These are phyloP conservation scores for Spilarctia lutea DNA, from an alignment of 2,888 invertebrate genomes.

Conservation along the genomic window DNA sequence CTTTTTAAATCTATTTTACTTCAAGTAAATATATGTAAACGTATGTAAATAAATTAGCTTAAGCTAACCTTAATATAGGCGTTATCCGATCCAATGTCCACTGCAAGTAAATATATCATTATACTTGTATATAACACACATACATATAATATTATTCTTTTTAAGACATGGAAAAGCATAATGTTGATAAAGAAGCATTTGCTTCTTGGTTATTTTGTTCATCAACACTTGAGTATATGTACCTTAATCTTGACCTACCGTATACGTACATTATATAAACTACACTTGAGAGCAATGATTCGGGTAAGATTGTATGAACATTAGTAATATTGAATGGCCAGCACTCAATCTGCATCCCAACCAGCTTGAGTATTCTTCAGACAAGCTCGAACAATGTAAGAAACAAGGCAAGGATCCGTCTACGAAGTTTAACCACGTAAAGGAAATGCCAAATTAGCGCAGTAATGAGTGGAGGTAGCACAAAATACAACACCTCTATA, in stretches of 20 bases:
- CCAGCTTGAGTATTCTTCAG: neutral
- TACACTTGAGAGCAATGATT: neutral
- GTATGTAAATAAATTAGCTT: neutral
- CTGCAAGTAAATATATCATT: neutral
- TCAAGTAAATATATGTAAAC: neutral
- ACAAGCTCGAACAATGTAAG: neutral
- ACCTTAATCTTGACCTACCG: neutral
- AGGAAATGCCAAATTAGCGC: neutral
- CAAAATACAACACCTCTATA: too few relatives aligned
- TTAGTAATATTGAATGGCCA: neutral
- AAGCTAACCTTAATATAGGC: slow-evolving; percentile 8
- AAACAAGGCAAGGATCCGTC: neutral
- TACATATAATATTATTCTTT: neutral
- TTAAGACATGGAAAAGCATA: neutral
- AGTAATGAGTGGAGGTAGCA: neutral
- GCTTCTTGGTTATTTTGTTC: slow-evolving; percentile 1
- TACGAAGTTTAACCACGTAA: neutral
- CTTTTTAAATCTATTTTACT: neutral
- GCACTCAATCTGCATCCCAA: neutral
- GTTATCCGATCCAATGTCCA: neutral
- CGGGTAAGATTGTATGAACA: neutral
- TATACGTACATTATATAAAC: neutral
- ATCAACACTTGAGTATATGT: neutral
- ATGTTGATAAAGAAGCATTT: neutral
- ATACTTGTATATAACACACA: neutral